Base-by-base conservation (phyloP, 2,797 vertebrate genomes). In the Scarus forsteni region DNA sequence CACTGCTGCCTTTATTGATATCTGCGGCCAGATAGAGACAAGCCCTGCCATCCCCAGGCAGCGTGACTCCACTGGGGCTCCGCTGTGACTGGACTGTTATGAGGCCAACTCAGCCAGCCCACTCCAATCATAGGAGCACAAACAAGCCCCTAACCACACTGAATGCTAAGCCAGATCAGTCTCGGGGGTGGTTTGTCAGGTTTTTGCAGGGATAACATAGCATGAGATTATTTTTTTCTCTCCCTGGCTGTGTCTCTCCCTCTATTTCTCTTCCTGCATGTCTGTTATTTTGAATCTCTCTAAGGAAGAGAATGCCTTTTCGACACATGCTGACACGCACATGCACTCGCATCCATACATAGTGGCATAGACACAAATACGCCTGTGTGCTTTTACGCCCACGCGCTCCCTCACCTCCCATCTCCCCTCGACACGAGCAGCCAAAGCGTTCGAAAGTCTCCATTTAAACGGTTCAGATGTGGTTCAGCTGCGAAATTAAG, bases 91-190 rank as follows among this genome's bases (percentile, higher is more conserved):
- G 85, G 86, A 90, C 89, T 92, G 88, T 91, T 92, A 90, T 82
- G 85, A 91, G 84, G 92, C 87, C 90, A 91, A 89, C 86, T 91
- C 92, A 92, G 88, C 85, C 80, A 79, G 87, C 83, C 84, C 80
- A 81, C 84, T 81, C 88, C 87, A 89, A 92, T 91, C 92, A 89
- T 83, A 85, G 81, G 73, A 87, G 83, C 83, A 90, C 89, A 91
- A 91, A 92, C 91, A 91, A 92, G 88, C 87, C 89, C 84, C 79
- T 78, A 87, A 89, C 87, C 85, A 86, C 85, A 89, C 87, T 81
- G 86, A 90, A 89, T 87, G 86, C 88, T 93, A 92, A 93, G 89
- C 91, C 91, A 91, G 88, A 92, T 91, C 89, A 92, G 89, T 92
- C 91, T 91, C 83, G 65, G 88, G 85, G 87, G 85, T 87, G 86